Percentiles rank a stretch among this genome's conserved stretches.
phyloP scores from a whole-genome alignment of 2,113 vertebrate genomes.

The Camelus dromedarius region DNA sequence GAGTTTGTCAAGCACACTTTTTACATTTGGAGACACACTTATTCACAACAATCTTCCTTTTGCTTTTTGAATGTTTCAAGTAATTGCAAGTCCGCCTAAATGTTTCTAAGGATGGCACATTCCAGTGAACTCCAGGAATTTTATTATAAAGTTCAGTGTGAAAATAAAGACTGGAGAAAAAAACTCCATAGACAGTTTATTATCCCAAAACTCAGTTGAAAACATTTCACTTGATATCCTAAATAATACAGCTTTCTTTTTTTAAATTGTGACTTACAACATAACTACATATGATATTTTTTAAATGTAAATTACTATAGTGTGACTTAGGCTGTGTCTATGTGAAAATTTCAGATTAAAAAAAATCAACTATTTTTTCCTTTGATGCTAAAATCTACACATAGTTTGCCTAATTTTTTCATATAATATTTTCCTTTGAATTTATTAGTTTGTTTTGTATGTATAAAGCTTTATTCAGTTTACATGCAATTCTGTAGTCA shows the following conservation, averaged over 20 bases:
- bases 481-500: neutral
- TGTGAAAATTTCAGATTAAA: neutral
- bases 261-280: neutral
- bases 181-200: neutral
- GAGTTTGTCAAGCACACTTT: conserved; percentile 87
- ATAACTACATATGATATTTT: neutral
- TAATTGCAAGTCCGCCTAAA: conserved; percentile 84
- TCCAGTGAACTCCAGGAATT: conserved; percentile 53
- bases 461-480: neutral
- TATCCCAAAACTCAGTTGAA: neutral
- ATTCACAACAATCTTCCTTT: conserved; percentile 81
- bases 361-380: neutral
- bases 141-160: neutral
- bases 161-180: conserved; percentile 59
- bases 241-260: neutral
- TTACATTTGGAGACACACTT: conserved; percentile 86
- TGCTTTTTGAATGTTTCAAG: conserved; percentile 83
- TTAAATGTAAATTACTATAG: neutral
- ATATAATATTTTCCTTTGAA: neutral
- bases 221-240: neutral
- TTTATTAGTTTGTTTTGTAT: neutral
- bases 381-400: neutral
- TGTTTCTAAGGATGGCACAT: conserved; percentile 70
- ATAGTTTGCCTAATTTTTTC: neutral
- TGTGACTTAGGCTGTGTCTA: neutral